phyloP scores from a whole-genome alignment of 2,113 vertebrate genomes.

The Numida meleagris region DNA sequence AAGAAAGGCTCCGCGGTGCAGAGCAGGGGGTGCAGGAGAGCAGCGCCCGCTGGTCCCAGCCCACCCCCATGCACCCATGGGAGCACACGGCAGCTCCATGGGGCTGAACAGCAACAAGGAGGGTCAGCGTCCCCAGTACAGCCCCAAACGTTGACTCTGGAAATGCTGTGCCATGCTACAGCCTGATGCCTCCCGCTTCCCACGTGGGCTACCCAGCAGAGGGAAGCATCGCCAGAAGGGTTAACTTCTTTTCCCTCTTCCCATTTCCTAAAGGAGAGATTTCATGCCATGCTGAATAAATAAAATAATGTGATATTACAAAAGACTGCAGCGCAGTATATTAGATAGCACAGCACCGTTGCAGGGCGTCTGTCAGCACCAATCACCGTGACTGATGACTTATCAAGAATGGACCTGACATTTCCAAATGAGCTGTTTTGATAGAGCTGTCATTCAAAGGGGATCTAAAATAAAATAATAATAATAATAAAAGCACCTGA shows the following conservation, averaged over 20 bases:
- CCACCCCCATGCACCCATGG: background rate
- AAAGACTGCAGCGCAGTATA: slow-evolving; percentile 1
- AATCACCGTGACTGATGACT: slow-evolving; percentile 67
- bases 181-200: background rate
- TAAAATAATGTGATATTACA: slow-evolving; percentile 29
- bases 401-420: slow-evolving; percentile 69
- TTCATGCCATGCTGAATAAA: slow-evolving; percentile 53
- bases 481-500: background rate
- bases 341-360: background rate
- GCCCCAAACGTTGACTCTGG: background rate
- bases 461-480: background rate
- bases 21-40: background rate
- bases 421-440: slow-evolving; percentile 75
- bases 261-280: slow-evolving; percentile 26
- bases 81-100: background rate
- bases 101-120: background rate
- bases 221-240: background rate
- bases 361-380: slow-evolving; percentile 53
- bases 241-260: background rate
- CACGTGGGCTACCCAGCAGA: fast-evolving
- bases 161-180: background rate
- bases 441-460: slow-evolving; percentile 71
- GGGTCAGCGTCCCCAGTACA: background rate
- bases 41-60: background rate
- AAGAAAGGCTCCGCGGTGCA: background rate